Evolutionary conservation across 2,113 vertebrate genomes (phyloP).

Genomic region (Anser brachyrhynchus): DNA sequence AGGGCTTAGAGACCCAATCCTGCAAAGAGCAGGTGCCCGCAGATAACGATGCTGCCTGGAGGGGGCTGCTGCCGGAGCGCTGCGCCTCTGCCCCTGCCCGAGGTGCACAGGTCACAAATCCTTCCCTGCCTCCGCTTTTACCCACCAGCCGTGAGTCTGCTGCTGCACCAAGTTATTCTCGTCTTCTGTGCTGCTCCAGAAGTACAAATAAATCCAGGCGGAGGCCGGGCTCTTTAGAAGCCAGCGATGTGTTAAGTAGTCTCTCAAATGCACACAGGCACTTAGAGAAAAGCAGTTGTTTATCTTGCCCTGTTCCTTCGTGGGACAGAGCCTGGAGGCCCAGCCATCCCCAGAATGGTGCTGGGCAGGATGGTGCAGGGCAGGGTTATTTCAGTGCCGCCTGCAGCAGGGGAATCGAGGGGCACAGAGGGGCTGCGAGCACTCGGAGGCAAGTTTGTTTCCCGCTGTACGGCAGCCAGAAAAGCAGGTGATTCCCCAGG

Average conservation of each 20-base stretch:
- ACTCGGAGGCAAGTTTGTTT: not conserved
- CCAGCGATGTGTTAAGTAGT: not conserved
- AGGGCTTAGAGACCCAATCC: not conserved
- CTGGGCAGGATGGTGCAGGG: not conserved
- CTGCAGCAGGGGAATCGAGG: not conserved
- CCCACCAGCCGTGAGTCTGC: fast-evolving
- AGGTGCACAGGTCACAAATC: not conserved
- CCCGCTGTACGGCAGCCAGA: not conserved
- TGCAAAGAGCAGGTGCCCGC: not conserved
- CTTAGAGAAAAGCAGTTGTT: not conserved
- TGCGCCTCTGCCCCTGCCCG: fast-evolving
- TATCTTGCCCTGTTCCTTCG: not conserved
- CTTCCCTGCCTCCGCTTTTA: not conserved
- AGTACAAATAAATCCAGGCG: fast-evolving
- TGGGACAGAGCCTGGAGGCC: fast-evolving
- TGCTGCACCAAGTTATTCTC: not conserved
- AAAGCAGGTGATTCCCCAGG: constrained; percentile 10
- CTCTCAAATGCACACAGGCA: not conserved
- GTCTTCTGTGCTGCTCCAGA: not conserved
- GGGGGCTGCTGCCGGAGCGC: not conserved
- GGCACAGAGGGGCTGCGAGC: fast-evolving
- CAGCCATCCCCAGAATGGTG: fast-evolving
- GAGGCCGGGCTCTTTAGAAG: no score
- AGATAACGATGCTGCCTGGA: not conserved
- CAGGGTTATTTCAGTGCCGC: not conserved